Conservation (phyloP, 2,113 vertebrate species). For the Sebastes schlegelii region DNA sequence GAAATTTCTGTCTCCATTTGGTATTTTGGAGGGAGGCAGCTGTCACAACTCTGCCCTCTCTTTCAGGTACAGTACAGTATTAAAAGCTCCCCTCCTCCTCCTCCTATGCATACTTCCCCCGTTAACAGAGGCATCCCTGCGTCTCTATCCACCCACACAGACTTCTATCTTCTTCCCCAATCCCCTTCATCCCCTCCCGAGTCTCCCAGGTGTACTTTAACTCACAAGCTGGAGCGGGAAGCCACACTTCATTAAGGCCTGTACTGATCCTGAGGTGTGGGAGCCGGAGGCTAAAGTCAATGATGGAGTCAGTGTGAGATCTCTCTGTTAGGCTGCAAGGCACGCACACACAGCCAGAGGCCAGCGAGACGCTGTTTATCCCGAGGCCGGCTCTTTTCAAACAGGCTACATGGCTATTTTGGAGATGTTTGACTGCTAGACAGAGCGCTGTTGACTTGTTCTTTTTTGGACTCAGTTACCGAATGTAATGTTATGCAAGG, state of each 20-base stretch:
- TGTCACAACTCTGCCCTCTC: neutral
- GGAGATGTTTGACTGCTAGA: neutral
- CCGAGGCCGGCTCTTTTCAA: constrained; percentile 25
- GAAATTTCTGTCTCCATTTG: neutral
- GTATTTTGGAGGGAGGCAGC: neutral
- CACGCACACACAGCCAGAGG: constrained; percentile 68
- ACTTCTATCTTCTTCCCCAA: constrained; percentile 25
- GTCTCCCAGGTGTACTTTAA: constrained; percentile 72
- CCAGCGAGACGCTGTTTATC: constrained; percentile 45
- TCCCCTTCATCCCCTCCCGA: constrained; percentile 27
- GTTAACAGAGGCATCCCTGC: constrained; percentile 37
- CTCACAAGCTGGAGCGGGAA: constrained; percentile 53
- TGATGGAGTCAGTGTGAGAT: constrained; percentile 69
- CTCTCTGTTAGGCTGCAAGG: constrained; percentile 52
- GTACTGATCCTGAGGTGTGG: constrained; percentile 61
- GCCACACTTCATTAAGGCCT: constrained; percentile 77
- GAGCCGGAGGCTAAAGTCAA: constrained; percentile 62
- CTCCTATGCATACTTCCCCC: neutral
- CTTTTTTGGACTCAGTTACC: constrained; percentile 3
- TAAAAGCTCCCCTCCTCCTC: too few relatives aligned
- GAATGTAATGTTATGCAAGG: constrained; percentile 16
- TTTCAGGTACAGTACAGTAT: neutral
- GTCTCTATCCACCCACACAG: constrained; percentile 5
- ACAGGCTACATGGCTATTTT: constrained; percentile 27
- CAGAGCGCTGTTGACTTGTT: neutral